Evolutionary conservation across 2,888 invertebrate genomes (phyloP), one percentile per base, ranked within the genome.

Genomic region (Lymantria dispar): DNA sequence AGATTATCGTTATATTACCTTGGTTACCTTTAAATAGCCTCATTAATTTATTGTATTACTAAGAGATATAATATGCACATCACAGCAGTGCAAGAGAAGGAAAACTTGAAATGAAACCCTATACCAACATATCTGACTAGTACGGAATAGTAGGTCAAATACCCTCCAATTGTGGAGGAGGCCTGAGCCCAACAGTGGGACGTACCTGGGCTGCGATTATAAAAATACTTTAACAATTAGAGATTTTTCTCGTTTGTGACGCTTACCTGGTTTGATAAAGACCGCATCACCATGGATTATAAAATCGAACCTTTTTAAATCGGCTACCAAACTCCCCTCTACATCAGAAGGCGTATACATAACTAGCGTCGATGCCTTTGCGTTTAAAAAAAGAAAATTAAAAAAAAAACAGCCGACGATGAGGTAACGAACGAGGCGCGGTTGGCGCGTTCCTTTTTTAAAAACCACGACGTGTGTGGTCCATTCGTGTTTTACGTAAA

Each of bases 371-470:
- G 63, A 77, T 81, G 83, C 78, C 78, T 80, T 79, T 60, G 76
- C 77, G 14, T 40, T 70, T 76, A 56, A 57, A 78, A 83, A 86
- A 86, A 60, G 39, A 68, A 72, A 77, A 72, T 68, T 68, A 62
- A 68, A 78, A 83, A n/a, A 83, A 84, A 80, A 78, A 85, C 50
- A 83, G 72, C 77, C 83, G 80, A 82, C 83, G 88, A 88, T 89
- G 89, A 89, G 87, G 89, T 87, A 89, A 89, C 90, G 88, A 88
- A 86, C 86, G 86, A 85, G 85, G 87, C 86, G 85, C 87, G 85
- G 83, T 87, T 84, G 74, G 81, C 74, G 83, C 84, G 84, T 90
- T 88, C 87, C 80, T 90, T 90, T 90, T 89, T 90, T 85, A 85
- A 87, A 86, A 82, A 74, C 76, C 74, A 71, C 87, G 75, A 80